Base-by-base conservation (phyloP, 2,113 vertebrate species). In the Erythrolamprus reginae region DNA sequence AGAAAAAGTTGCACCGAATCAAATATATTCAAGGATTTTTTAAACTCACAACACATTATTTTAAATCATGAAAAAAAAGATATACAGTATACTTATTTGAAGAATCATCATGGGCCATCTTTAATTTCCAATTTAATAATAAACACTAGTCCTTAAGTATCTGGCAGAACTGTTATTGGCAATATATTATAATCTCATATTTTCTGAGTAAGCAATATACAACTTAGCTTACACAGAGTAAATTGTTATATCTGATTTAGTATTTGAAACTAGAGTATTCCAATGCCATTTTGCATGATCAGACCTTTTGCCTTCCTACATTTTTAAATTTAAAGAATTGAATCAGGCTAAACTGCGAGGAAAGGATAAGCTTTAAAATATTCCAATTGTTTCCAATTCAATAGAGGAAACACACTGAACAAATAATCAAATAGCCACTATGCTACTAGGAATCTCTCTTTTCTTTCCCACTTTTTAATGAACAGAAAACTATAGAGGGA, bases 51-150 rank as follows among this genome's bases (percentile, higher is more conserved):
- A 61, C 1, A 7, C 15, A 51, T 21, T 42, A 82, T 82, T 82
- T 82, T 87, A 86, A 24, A 4, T 93, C 47, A n/a, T 13, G 33
- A 50, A 50, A 50, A 8, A 87, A 26, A 77, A 88, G 0, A 24
- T 19, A 38, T 50, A 65, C 26, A 93, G n/a, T n/a, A n/a, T n/a
- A n/a, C n/a, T n/a, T n/a, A 96, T 83, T 2, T 2, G 58, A 47
- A 93, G 95, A 95, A 93, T 94, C 93, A 95, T 21, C 94, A 87
- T 0, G 4, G 86, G 91, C 83, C 92, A 96, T 93, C 92, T 93
- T 90, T 15, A 45, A 3, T 82, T 84, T 91, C 55, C 61, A 55
- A n/a, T 88, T 24, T 42, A 33, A 86, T 61, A 38, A 84, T 84
- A 17, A 84, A 50, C 82, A 92, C 88, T 21, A 90, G 19, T 23